Evolutionary conservation across 2,888 invertebrate genomes (phyloP).

Genomic region (Molanna angustata): DNA sequence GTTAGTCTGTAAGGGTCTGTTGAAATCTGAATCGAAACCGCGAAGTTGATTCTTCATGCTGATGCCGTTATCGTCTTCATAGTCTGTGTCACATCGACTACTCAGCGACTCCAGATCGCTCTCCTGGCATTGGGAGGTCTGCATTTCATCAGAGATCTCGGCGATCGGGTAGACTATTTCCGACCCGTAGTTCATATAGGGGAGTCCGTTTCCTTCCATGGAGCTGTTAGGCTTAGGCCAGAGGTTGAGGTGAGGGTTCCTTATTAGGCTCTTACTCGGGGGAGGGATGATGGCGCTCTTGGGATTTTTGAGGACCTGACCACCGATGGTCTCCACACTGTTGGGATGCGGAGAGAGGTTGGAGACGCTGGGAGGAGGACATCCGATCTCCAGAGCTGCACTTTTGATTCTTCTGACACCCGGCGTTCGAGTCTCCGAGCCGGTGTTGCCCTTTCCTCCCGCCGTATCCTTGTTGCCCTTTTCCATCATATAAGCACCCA

Average conservation of each 20-base stretch:
- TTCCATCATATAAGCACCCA: constrained; percentile 55
- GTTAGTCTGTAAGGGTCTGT: constrained; percentile 47
- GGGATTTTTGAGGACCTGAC: constrained; percentile 65
- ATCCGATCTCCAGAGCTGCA: constrained; percentile 68
- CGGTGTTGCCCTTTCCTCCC: constrained; percentile 45
- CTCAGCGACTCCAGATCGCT: constrained; percentile 58
- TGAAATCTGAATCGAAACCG: constrained; percentile 53
- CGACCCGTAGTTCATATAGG: constrained; percentile 64
- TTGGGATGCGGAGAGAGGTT: constrained; percentile 79
- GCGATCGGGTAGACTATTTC: constrained; percentile 82
- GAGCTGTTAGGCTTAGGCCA: constrained; percentile 61
- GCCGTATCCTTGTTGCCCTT: constrained; percentile 49
- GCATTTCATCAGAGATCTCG: constrained; percentile 79
- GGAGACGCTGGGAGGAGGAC: constrained; percentile 65
- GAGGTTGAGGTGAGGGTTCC: constrained; percentile 68
- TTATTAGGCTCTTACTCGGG: constrained; percentile 65
- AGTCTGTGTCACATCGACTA: constrained; percentile 61
- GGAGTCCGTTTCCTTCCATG: constrained; percentile 74
- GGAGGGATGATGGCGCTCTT: constrained; percentile 63
- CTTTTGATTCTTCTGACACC: constrained; percentile 68
- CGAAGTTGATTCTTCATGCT: constrained; percentile 42
- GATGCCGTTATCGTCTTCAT: constrained; percentile 56
- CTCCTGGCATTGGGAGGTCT: constrained; percentile 61
- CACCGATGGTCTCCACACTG: constrained; percentile 74
- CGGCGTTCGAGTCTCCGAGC: constrained; percentile 55